Percentiles rank a stretch among this genome's conserved stretches.
Evolutionary conservation across 2,113 vertebrate species (phyloP).

Genomic region (Pholis gunnellus): DNA sequence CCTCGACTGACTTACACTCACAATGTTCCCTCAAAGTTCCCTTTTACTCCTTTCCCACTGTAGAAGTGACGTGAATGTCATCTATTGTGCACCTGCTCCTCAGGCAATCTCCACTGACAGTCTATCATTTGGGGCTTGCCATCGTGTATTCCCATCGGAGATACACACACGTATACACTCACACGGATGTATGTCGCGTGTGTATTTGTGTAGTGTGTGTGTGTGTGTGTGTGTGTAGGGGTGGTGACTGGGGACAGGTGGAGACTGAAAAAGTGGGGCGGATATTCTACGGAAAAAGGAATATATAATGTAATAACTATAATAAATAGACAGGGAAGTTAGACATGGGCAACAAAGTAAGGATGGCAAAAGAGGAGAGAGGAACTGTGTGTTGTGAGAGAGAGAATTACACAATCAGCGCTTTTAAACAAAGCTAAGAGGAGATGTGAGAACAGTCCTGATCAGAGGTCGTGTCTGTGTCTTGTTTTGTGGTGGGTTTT

Average conservation of each 20-base stretch:
- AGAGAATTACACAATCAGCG: constrained; percentile 1
- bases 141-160: constrained; percentile 25
- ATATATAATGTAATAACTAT: not conserved
- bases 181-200: constrained; percentile 18
- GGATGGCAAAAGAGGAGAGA: not conserved
- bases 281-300: not conserved
- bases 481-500: constrained; percentile 46
- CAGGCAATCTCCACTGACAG: constrained; percentile 24
- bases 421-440: constrained; percentile 6
- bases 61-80: constrained; percentile 46
- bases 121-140: constrained; percentile 49
- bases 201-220: constrained; percentile 7
- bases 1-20: no score
- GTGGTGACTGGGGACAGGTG: not conserved
- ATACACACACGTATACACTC: not conserved
- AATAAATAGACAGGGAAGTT: not conserved
- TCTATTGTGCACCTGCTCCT: constrained; percentile 57
- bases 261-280: constrained; percentile 33
- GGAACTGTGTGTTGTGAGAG: not conserved
- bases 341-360: not conserved
- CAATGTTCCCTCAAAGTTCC: not conserved
- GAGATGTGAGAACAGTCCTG: constrained; percentile 28
- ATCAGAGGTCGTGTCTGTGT: constrained; percentile 35
- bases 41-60: constrained; percentile 13
- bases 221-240: not conserved